Evolutionary conservation across 2,113 vertebrate genomes (phyloP), one percentile per base, ranked within the genome.

Genomic region (Hepsetus odoe): DNA sequence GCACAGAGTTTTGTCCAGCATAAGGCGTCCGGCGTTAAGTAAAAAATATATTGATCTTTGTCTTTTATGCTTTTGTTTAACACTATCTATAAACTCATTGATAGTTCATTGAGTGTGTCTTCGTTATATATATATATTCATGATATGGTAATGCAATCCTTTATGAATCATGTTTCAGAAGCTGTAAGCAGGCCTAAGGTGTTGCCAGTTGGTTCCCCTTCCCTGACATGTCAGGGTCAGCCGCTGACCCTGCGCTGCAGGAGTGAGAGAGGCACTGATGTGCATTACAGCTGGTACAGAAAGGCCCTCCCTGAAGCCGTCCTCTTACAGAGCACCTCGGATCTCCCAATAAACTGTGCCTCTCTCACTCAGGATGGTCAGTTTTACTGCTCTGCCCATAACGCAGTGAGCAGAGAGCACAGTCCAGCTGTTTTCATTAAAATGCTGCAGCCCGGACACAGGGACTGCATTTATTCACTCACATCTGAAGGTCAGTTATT

Each of bases 251-350:
- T 92, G 26, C 87, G 72, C 24, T 93, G 92, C 61, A 40, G 30
- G 1, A 82, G 80, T 42, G 6, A 32, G 7, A 30, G 18, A 46
- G 91, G 91, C 53, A 86, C 86, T 0, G 68, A 18, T 4, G 71
- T 91, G 22, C 58, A 0, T 7, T 92, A 92, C 35, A 3, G 70
- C 30, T 92, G 91, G 91, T 88, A 89, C 84, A 86, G 74, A 78
- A 74, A 49, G 14, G 59, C 33, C 14, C 4, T 8, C 1, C 20
- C 49, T 12, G 1, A 82, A 18, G 46, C 80, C 4, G 8, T 71
- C 2, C 44, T 73, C 18, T 71, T 89, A 16, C 18, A 73, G 1
- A 14, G 4, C 16, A 73, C 80, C 0, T 11, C 84, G 9, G 84
- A 90, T 62, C 77, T 93, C 35, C 0, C 8, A 20, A 76, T 93